Percentiles rank a stretch among this genome's conserved stretches.
Conservation (phyloP, 2,797 vertebrate genomes). For the Syndactyla subalaris region DNA sequence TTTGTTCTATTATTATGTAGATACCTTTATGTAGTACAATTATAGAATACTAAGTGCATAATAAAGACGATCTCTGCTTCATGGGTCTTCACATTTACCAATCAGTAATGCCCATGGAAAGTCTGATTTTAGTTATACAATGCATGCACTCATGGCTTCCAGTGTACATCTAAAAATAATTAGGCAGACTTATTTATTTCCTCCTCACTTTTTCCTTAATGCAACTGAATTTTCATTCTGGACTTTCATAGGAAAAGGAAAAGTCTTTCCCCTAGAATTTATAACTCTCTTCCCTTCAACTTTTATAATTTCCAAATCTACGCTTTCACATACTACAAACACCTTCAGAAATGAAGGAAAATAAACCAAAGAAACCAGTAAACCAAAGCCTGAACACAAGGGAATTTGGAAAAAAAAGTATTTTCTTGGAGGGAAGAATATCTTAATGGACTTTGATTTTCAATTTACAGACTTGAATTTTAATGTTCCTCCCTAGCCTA, state of each 20-base stretch:
- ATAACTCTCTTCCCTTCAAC: background rate
- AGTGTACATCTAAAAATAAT: background rate
- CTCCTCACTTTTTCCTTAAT: background rate
- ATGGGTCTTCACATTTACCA: background rate
- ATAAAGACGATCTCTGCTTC: constrained; percentile 11
- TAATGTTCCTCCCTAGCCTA: background rate
- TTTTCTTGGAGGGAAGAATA: background rate
- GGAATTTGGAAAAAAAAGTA: background rate
- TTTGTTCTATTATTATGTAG: background rate
- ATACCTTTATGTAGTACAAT: background rate
- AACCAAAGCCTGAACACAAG: background rate
- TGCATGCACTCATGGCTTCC: background rate
- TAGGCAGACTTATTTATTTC: background rate
- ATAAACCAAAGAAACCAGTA: background rate
- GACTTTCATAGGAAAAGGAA: background rate
- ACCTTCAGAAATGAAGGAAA: background rate
- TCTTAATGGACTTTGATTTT: background rate
- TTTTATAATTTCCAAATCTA: background rate
- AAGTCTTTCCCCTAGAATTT: background rate
- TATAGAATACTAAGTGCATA: background rate
- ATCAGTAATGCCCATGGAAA: background rate
- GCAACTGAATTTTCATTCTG: background rate
- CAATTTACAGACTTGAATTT: background rate
- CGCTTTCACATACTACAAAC: background rate
- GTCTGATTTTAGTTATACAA: constrained; percentile 2